Evolutionary conservation across 2,888 invertebrate genomes (phyloP), one percentile per base, ranked within the genome.

Genomic region (Spisula solida): DNA sequence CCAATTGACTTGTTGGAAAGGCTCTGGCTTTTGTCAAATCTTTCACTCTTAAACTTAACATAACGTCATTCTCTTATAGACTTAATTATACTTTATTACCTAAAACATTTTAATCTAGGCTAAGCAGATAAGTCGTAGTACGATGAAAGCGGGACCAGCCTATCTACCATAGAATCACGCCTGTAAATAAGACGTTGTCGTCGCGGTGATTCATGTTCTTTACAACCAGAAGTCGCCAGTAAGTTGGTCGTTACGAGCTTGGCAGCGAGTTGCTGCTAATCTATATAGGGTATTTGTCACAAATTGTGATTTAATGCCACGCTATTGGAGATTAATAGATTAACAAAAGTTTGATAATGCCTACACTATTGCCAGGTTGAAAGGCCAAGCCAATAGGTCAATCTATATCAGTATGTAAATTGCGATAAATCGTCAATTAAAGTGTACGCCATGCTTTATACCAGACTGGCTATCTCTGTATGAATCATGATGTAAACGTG

Each of bases 221-320:
- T 34, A 18, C 75, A 31, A 18, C 75, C 75, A 75, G 18, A 34
- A 34, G 75, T 75, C 75, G 75, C 18, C 31, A 31, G 1, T 20
- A 18, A 75, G 56, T 56, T 41, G 85, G 79, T 55, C 79, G 78
- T 41, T 70, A 75, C 70, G 81, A 81, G 81, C 81, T 41, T 81
- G 86, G 81, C 86, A 86, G 81, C 86, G 70, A 81, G 81, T 75
- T 86, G 75, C 60, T 66, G 31, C 48, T 70, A 41, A 66, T 48
- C 81, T 75, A 29, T 55, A 29, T 66, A 29, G 70, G n/a, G 31
- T 41, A 86, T 70, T 81, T 87, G 85, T 79, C 88, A 88, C 82
- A 88, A 82, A 88, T 82, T 31, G 85, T 88, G 88, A 88, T 88
- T 88, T 88, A 88, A 88, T 85, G 78, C 82, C 60, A 55, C 66